Evolutionary conservation across 2,888 invertebrate genomes (phyloP).

Genomic region (Aquatica leii): DNA sequence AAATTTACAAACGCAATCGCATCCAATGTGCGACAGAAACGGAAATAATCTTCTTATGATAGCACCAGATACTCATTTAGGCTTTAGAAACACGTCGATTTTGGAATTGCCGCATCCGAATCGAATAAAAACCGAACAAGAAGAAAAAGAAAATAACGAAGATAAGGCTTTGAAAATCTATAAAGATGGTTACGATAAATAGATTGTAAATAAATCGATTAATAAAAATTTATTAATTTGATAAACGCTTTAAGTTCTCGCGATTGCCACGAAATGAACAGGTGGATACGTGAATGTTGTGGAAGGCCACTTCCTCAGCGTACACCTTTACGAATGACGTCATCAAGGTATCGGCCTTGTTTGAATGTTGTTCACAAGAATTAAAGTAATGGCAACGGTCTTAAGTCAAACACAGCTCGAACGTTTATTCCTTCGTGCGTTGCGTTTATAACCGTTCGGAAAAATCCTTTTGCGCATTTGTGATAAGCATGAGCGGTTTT

Average conservation of each 20-base stretch:
- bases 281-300: constrained; percentile 19
- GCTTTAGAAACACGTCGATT: constrained; percentile 49
- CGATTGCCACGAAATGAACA: not conserved
- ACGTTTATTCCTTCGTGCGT: constrained; percentile 14
- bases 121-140: constrained; percentile 51
- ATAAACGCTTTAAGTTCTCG: not conserved
- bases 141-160: constrained; percentile 52
- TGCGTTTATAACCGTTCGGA: constrained; percentile 3
- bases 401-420: constrained; percentile 17
- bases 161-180: constrained; percentile 32
- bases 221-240: not conserved
- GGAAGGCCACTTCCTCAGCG: constrained; percentile 43
- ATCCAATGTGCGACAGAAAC: constrained; percentile 66
- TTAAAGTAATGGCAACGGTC: constrained; percentile 23
- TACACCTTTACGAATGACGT: constrained; percentile 35
- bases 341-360: constrained; percentile 34
- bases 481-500: not conserved
- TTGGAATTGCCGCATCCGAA: constrained; percentile 42
- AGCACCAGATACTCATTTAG: constrained; percentile 64
- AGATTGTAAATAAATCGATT: not conserved
- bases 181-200: constrained; percentile 21
- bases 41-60: constrained; percentile 75
- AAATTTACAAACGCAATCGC: constrained; percentile 49
- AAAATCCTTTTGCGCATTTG: constrained; percentile 3
- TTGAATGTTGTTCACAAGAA: constrained; percentile 15